Evolutionary conservation across 1,140 invertebrate species (phyloP).

Genomic region (Apolygus lucorum): DNA sequence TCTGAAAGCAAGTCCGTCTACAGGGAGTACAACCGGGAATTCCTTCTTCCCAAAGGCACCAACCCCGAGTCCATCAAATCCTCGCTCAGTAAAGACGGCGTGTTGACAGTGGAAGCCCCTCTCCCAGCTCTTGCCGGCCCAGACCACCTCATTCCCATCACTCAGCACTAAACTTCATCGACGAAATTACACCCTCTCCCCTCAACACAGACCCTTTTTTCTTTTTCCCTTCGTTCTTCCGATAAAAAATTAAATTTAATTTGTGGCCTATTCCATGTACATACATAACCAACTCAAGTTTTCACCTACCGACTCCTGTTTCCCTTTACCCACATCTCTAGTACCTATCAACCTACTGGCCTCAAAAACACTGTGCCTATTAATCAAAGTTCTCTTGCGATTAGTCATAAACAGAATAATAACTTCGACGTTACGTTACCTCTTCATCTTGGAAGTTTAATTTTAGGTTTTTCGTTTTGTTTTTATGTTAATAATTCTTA

Average conservation of each 20-base stretch:
- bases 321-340: not conserved
- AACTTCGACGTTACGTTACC: not conserved
- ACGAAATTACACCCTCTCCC: not conserved
- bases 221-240: not conserved
- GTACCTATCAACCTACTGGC: not conserved
- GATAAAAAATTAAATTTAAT: not conserved
- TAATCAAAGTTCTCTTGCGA: not conserved
- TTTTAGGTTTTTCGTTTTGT: not conserved
- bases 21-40: slow-evolving; percentile 92
- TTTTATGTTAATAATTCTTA: not conserved
- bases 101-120: slow-evolving; percentile 87
- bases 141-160: slow-evolving; percentile 70
- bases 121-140: slow-evolving; percentile 63
- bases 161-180: slow-evolving; percentile 50
- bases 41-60: slow-evolving; percentile 84
- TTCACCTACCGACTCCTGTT: not conserved
- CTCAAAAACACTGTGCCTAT: not conserved
- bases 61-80: slow-evolving; percentile 88
- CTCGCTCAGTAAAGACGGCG: slow-evolving; percentile 82
- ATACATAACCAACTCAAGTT: not conserved
- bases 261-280: not conserved
- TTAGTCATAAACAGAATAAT: not conserved
- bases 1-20: slow-evolving; percentile 88
- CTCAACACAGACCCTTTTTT: not conserved
- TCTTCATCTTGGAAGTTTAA: not conserved